A percentile compares a stretch with the other conserved stretches of the same genome.
Evolutionary conservation across 1,140 invertebrate genomes (phyloP).

Genomic region (Brachionus rotundiformis): DNA sequence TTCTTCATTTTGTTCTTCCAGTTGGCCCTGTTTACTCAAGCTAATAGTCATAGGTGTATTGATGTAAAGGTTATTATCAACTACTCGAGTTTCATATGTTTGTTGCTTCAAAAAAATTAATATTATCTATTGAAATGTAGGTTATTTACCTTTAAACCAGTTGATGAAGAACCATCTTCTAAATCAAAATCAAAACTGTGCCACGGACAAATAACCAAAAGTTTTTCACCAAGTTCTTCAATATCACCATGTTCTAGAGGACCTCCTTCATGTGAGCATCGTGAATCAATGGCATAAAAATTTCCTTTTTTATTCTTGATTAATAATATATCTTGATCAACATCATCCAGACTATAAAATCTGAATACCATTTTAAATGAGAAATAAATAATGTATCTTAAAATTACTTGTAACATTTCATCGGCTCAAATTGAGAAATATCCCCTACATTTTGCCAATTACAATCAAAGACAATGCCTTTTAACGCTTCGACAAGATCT

Average conservation of each 20-base stretch:
- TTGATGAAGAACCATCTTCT: conserved; percentile 54
- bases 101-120: conserved; percentile 5
- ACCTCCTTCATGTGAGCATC: conserved; percentile 56
- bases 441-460: conserved; percentile 51
- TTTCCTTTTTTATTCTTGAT: conserved; percentile 52
- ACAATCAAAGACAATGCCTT: conserved; percentile 48
- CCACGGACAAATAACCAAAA: conserved; percentile 55
- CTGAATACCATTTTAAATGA: not conserved
- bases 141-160: conserved; percentile 54
- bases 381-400: too few species aligned
- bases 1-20: conserved; percentile 53
- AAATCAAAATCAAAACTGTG: conserved; percentile 55
- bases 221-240: conserved; percentile 54
- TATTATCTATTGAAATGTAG: not conserved
- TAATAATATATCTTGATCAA: conserved; percentile 55
- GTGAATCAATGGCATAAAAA: conserved; percentile 55
- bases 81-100: conserved; percentile 49
- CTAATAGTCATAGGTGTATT: conserved; percentile 52
- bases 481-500: conserved; percentile 42
- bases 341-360: conserved; percentile 53
- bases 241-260: conserved; percentile 55
- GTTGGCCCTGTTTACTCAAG: conserved; percentile 53
- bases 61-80: conserved; percentile 53
- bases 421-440: not conserved
- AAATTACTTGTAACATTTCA: conserved; percentile 41